A percentile compares a stretch with the other conserved stretches of the same genome.
phyloP scores from a whole-genome alignment of 2,888 invertebrate species.

The Esperia sulphurella region DNA sequence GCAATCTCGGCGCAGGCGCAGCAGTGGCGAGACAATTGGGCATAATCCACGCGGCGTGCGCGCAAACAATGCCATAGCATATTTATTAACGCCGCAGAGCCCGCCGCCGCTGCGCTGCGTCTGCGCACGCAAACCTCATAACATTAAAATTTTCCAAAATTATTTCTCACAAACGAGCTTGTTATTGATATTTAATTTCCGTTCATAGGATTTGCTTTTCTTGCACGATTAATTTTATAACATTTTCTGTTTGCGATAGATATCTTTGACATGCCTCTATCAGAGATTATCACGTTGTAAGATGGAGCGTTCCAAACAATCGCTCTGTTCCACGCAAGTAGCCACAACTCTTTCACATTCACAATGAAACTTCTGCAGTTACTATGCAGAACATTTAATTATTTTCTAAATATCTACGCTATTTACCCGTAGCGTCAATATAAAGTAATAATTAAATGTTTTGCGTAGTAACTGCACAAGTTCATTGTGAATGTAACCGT shows the following conservation, averaged over 20 bases:
- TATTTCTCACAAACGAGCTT: slow-evolving; percentile 61
- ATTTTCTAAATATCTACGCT: too few species aligned
- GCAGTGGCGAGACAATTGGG: slow-evolving; percentile 45
- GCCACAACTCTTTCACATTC: too few species aligned
- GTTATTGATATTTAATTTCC: slow-evolving; percentile 63
- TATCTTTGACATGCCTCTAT: too few species aligned
- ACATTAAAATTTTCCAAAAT: slow-evolving; percentile 30
- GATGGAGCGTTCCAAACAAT: too few species aligned
- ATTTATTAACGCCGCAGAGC: slow-evolving; percentile 35
- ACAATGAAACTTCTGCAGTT: too few species aligned
- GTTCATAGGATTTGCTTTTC: slow-evolving; percentile 13
- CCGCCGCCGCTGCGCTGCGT: slow-evolving; percentile 13
- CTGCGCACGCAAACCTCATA: background rate
- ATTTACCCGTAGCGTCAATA: too few species aligned
- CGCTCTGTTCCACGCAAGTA: too few species aligned
- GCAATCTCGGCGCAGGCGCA: slow-evolving; percentile 19
- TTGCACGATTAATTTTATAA: background rate
- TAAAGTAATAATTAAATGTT: too few species aligned
- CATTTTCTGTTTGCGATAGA: background rate
- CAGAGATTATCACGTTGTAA: too few species aligned
- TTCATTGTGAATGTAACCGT: too few species aligned
- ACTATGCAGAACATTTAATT: too few species aligned
- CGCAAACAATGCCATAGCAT: slow-evolving; percentile 54
- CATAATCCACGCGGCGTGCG: slow-evolving; percentile 59
- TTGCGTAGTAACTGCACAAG: too few species aligned